phyloP scores from a whole-genome alignment of 2,888 invertebrate species.

The Atethmia centrago region DNA sequence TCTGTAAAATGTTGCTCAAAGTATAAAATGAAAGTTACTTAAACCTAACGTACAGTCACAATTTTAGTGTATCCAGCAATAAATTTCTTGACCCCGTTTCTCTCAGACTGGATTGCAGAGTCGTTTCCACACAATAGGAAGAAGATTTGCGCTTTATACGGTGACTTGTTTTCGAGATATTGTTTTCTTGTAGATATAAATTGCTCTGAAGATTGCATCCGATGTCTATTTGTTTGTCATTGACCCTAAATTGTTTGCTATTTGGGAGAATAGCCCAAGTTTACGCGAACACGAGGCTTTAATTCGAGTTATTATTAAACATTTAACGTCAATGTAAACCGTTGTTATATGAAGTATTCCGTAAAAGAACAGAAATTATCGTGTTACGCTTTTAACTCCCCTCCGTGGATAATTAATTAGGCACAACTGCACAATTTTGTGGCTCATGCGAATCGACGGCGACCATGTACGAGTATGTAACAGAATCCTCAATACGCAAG shows the following conservation, averaged over 20 bases:
- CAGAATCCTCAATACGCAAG: slow-evolving; percentile 4
- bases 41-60: slow-evolving; percentile 54
- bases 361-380: slow-evolving; percentile 47
- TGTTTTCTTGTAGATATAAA: slow-evolving; percentile 20
- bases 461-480: slow-evolving; percentile 13
- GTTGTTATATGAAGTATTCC: slow-evolving; percentile 36
- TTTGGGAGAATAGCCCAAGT: slow-evolving; percentile 4
- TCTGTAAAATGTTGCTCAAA: slow-evolving; percentile 30
- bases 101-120: slow-evolving; percentile 61
- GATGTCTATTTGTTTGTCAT: slow-evolving; percentile 15
- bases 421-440: slow-evolving; percentile 55
- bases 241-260: slow-evolving; percentile 25
- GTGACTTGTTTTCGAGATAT: slow-evolving; percentile 40
- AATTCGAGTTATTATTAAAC: slow-evolving; percentile 19
- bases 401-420: slow-evolving; percentile 56
- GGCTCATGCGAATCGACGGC: slow-evolving; percentile 42
- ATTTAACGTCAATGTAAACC: slow-evolving; percentile 27
- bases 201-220: slow-evolving; percentile 5
- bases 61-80: slow-evolving; percentile 62
- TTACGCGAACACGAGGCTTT: not conserved
- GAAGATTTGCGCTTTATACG: slow-evolving; percentile 57
- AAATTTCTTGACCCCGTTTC: slow-evolving; percentile 65
- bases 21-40: slow-evolving; percentile 64
- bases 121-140: slow-evolving; percentile 66
- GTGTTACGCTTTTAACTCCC: slow-evolving; percentile 47